Conservation (phyloP, 2,888 invertebrate genomes). For the Macrosiphum euphorbiae region DNA sequence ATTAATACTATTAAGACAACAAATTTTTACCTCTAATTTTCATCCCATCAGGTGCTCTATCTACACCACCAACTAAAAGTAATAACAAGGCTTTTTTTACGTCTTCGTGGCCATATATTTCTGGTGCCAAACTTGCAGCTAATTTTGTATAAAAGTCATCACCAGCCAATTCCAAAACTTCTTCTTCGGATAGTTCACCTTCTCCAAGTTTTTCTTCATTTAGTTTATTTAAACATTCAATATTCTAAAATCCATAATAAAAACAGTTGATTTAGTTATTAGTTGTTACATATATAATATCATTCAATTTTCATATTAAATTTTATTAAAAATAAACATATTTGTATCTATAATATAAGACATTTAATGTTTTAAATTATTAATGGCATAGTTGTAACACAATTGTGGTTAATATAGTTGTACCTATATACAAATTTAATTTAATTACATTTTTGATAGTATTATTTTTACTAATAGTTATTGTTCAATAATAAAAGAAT, state of each 20-base stretch:
- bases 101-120: constrained; percentile 98
- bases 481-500: neutral
- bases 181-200: constrained; percentile 84
- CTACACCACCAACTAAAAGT: constrained; percentile 92
- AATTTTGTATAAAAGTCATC: constrained; percentile 94
- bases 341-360: neutral
- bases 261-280: neutral
- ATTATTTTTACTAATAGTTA: neutral
- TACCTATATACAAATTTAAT: neutral
- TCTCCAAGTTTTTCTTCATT: constrained; percentile 87
- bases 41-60: constrained; percentile 92
- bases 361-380: neutral
- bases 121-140: constrained; percentile 94
- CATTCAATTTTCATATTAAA: neutral
- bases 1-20: neutral
- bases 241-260: constrained; percentile 73
- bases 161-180: constrained; percentile 83
- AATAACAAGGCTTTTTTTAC: constrained; percentile 96
- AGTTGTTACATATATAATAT: neutral
- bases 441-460: neutral
- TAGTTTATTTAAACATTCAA: constrained; percentile 86
- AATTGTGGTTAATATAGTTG: neutral
- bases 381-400: neutral
- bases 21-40: constrained; percentile 84
- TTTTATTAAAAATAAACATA: neutral